Conservation (phyloP, 2,888 invertebrate genomes). For the Cataglyphis rosenhaueri region DNA sequence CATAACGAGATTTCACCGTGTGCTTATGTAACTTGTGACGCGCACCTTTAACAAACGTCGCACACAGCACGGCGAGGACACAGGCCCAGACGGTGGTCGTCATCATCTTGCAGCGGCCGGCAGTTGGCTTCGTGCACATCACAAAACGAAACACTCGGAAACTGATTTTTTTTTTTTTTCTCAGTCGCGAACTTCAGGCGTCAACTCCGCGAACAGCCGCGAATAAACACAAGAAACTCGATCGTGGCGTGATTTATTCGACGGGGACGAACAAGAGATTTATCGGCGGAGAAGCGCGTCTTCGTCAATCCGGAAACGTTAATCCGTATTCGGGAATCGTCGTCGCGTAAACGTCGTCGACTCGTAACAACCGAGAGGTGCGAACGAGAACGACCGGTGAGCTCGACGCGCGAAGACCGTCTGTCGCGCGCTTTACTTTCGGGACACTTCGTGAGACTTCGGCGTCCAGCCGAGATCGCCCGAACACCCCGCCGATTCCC, state of each 20-base stretch:
- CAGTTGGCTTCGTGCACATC: slow-evolving; percentile 65
- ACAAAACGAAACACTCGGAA: slow-evolving; percentile 69
- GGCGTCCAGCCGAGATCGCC: slow-evolving; percentile 76
- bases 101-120: slow-evolving; percentile 67
- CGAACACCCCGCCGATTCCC: slow-evolving; percentile 75
- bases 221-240: slow-evolving; percentile 54
- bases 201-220: slow-evolving; percentile 32
- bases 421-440: slow-evolving; percentile 83
- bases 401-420: slow-evolving; percentile 84
- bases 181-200: slow-evolving; percentile 34
- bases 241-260: background rate
- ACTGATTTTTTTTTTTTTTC: slow-evolving; percentile 9
- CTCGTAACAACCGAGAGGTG: slow-evolving; percentile 58
- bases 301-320: slow-evolving; percentile 23
- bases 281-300: slow-evolving; percentile 38
- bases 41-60: slow-evolving; percentile 80
- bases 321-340: slow-evolving; percentile 14
- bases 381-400: slow-evolving; percentile 73
- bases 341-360: slow-evolving; percentile 2
- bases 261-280: background rate
- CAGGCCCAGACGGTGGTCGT: slow-evolving; percentile 77
- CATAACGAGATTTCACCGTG: slow-evolving; percentile 44
- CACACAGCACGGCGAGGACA: slow-evolving; percentile 76
- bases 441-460: slow-evolving; percentile 80
- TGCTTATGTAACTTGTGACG: slow-evolving; percentile 32